A percentile compares a stretch with the other conserved stretches of the same genome.
These are phyloP conservation scores for Coptodon bakossiorum DNA, from an alignment of 2,113 vertebrate genomes.

Conservation along the genomic window DNA sequence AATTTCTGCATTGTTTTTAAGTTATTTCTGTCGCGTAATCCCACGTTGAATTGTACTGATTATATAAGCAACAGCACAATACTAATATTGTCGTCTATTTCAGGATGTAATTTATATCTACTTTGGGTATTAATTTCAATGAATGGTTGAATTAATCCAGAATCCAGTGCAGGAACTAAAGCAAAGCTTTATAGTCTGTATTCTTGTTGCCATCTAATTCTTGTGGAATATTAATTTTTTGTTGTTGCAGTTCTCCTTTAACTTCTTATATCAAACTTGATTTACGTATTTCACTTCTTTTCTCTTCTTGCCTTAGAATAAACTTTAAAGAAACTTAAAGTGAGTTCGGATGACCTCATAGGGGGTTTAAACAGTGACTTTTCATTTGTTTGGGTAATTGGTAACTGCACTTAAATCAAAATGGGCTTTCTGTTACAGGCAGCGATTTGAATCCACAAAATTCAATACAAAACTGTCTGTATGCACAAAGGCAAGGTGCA, in stretches of 20 bases:
- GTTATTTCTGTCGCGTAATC: constrained; percentile 23
- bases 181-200: background rate
- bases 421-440: background rate
- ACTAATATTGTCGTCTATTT: background rate
- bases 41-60: background rate
- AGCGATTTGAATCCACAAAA: constrained; percentile 2
- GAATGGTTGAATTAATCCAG: background rate
- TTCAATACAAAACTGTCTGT: background rate
- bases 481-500: background rate
- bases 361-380: background rate
- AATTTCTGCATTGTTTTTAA: background rate
- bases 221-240: background rate
- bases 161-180: background rate
- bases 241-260: background rate
- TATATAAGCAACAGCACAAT: background rate
- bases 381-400: constrained; percentile 7
- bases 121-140: background rate
- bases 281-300: background rate
- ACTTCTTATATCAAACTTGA: background rate
- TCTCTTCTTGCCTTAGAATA: background rate
- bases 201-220: background rate
- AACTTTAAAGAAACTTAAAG: background rate
- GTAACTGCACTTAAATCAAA: background rate
- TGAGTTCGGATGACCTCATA: background rate
- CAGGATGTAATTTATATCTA: background rate